phyloP scores from a whole-genome alignment of 2,888 invertebrate species.

The Troides oblongomaculatus region DNA sequence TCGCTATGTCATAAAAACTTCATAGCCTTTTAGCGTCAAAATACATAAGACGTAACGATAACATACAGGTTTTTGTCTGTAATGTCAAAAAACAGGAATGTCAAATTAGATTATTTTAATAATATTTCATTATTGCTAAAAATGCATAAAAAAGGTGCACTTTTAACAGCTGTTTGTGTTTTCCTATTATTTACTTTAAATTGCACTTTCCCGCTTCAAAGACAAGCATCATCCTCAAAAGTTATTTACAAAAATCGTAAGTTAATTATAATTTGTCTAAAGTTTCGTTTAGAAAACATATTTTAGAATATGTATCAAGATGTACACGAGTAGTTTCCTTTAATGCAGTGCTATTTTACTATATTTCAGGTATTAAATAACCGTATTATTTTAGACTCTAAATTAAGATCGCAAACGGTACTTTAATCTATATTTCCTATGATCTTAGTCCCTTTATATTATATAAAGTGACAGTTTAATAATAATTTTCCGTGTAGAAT shows the following conservation, averaged over 20 bases:
- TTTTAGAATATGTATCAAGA: background rate
- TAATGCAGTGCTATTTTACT: background rate
- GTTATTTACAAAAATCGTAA: conserved; percentile 37
- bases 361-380: background rate
- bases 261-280: conserved; percentile 18
- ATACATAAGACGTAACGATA: background rate
- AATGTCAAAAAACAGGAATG: background rate
- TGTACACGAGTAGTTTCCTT: background rate
- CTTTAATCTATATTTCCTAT: background rate
- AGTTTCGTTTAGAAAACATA: background rate
- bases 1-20: background rate
- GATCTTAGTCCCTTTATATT: background rate
- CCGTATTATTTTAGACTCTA: background rate
- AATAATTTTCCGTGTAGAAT: background rate
- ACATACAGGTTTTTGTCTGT: background rate
- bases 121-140: conserved; percentile 31
- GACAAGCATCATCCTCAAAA: conserved; percentile 35
- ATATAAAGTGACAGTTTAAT: background rate
- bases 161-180: conserved; percentile 49
- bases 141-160: conserved; percentile 53
- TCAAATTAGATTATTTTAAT: background rate
- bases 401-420: background rate
- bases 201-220: conserved; percentile 61
- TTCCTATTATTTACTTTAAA: conserved; percentile 58
- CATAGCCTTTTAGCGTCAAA: background rate